Conservation (phyloP, 2,888 invertebrate genomes). For the Prenolepis imparis region DNA sequence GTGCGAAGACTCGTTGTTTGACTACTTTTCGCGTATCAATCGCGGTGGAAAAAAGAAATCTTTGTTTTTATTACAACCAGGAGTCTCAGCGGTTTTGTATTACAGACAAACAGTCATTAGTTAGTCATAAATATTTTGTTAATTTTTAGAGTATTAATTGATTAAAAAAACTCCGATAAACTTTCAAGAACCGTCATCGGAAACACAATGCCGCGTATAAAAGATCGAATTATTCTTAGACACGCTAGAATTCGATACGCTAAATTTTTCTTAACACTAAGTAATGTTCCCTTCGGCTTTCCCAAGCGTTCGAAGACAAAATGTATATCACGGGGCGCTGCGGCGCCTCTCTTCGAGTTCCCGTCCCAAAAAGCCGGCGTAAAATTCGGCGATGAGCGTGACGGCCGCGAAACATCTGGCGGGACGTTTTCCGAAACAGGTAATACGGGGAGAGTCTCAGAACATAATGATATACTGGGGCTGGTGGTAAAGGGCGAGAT, state of each 20-base stretch:
- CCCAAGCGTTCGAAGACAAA: slow-evolving; percentile 14
- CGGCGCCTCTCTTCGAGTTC: slow-evolving; percentile 31
- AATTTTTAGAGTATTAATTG: not conserved
- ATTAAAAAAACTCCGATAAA: not conserved
- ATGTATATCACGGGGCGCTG: slow-evolving; percentile 13
- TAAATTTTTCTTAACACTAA: slow-evolving; percentile 14
- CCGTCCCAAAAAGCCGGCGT: slow-evolving; percentile 38
- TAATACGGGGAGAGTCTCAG: slow-evolving; percentile 29
- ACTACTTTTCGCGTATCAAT: slow-evolving; percentile 18
- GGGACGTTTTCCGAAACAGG: slow-evolving; percentile 50
- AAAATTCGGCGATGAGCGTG: slow-evolving; percentile 54
- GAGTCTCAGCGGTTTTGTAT: not conserved
- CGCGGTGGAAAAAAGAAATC: not conserved
- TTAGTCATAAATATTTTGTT: not conserved
- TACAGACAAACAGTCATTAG: no score
- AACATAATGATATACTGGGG: slow-evolving; percentile 79
- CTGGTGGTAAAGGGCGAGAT: slow-evolving; percentile 75
- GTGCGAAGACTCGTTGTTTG: slow-evolving; percentile 15
- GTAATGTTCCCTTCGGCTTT: slow-evolving; percentile 3
- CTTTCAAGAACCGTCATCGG: not conserved
- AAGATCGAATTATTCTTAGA: slow-evolving; percentile 10
- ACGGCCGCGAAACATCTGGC: slow-evolving; percentile 59
- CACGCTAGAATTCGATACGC: slow-evolving; percentile 28
- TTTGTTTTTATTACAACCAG: not conserved
- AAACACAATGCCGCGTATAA: not conserved